Conservation (phyloP, 1,140 invertebrate species). For the Papilio polytes region DNA sequence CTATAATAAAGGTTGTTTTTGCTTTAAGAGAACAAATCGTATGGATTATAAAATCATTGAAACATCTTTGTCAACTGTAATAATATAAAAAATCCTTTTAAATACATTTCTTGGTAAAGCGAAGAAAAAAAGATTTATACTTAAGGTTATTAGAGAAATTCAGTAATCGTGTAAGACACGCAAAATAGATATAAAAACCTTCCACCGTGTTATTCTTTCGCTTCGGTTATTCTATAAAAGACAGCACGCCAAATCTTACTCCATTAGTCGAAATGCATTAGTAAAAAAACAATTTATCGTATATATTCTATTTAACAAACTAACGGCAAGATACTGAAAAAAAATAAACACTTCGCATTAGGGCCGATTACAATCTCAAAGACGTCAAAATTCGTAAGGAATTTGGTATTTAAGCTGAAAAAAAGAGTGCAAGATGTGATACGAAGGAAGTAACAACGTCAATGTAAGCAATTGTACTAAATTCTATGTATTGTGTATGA, state of each 20-base stretch:
- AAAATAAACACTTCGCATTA: too few relatives aligned
- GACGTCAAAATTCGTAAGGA: too few relatives aligned
- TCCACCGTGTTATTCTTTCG: conserved; percentile 24
- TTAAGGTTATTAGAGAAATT: conserved; percentile 17
- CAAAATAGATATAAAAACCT: conserved; percentile 30
- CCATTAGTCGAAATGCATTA: conserved; percentile 23
- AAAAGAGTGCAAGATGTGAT: too few relatives aligned
- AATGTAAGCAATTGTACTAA: too few relatives aligned
- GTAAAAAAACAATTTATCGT: background rate
- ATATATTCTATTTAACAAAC: background rate
- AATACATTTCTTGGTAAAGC: background rate
- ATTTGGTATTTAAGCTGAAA: too few relatives aligned
- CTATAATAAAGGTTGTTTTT: background rate
- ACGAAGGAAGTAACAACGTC: too few relatives aligned
- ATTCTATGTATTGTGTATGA: too few relatives aligned
- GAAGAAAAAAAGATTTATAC: background rate
- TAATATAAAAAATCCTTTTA: too few relatives aligned
- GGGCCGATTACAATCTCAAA: too few relatives aligned
- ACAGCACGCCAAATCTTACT: conserved; percentile 25
- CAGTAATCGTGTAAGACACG: conserved; percentile 22
- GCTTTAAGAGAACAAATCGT: background rate
- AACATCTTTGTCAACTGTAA: background rate
- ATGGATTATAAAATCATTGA: background rate
- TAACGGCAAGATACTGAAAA: too few relatives aligned
- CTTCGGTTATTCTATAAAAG: conserved; percentile 8